Evolutionary conservation across 2,113 vertebrate species (phyloP).

Genomic region (Dipodomys ordii): DNA sequence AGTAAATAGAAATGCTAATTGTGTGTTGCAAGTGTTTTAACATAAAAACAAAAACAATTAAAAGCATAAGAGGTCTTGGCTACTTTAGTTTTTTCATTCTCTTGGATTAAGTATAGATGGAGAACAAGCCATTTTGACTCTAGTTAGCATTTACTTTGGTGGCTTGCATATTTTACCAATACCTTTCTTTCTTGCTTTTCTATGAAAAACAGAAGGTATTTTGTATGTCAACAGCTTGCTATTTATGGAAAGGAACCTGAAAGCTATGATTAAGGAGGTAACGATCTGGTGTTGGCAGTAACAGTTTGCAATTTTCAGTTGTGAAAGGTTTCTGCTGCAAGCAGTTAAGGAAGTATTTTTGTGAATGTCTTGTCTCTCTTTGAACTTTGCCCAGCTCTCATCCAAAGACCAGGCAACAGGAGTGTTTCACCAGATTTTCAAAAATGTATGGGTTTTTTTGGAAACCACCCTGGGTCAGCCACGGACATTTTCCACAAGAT

Average conservation of each 20-base stretch:
- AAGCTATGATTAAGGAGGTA: constrained; percentile 71
- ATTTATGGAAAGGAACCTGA: constrained; percentile 71
- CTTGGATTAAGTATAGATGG: neutral
- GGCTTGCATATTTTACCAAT: constrained; percentile 30
- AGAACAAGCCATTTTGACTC: neutral
- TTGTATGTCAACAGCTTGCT: constrained; percentile 55
- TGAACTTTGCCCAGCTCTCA: constrained; percentile 69
- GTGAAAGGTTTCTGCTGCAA: constrained; percentile 77
- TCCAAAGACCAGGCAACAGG: constrained; percentile 53
- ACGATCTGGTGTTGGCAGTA: constrained; percentile 51
- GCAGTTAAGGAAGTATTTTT: constrained; percentile 71
- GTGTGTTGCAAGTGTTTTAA: neutral
- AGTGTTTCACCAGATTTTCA: constrained; percentile 50
- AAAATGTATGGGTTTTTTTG: constrained; percentile 59
- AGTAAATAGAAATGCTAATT: constrained; percentile 26
- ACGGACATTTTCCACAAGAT: constrained; percentile 66
- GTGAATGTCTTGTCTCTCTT: constrained; percentile 69
- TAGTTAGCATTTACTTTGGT: neutral
- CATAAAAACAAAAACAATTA: neutral
- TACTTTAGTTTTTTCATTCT: neutral
- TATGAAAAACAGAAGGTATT: constrained; percentile 48
- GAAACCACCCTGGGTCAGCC: constrained; percentile 7
- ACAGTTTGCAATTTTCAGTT: constrained; percentile 65
- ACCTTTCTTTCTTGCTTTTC: constrained; percentile 21
- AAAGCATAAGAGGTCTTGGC: neutral